Evolutionary conservation across 2,888 invertebrate species (phyloP), one percentile per base, ranked within the genome.

Genomic region (Drosophila cyrtoloma): DNA sequence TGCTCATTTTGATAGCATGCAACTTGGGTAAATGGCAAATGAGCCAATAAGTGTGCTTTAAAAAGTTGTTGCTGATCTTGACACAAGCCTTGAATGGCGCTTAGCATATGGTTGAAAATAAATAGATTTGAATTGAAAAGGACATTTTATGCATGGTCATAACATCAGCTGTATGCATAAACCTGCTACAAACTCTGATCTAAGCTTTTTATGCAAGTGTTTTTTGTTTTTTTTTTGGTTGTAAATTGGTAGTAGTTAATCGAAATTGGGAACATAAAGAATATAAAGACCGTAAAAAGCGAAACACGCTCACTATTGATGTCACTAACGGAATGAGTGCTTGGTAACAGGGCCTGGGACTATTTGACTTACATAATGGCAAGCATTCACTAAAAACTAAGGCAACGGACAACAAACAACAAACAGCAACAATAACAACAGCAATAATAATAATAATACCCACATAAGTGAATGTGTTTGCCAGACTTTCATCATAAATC

Each of bases 291-390:
- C 22, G 37, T 19, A 56, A 56, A 39, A 28, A 19, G 12, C 39
- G 30, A 58, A 42, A 42, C 58, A 58, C 58, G 58, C 58, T 58
- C 52, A 65, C 47, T 70, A 80, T 81, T 73, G 65, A 80, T 79
- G 81, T 65, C 62, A 57, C 72, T 68, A 56, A 55, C 44, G 60
- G 50, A 44, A 47, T 52, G 47, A 53, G 50, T 64, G 77, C 81
- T 65, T 80, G 69, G 81, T 77, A 77, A 79, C 79, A 67, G 77
- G 47, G 57, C 58, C 35, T 44, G 16, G 14, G 51, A 64, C 61
- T 30, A 72, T 26, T 76, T 59, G 32, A 69, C 79, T 79, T 79
- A 79, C 68, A 80, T 79, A 79, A 80, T 72, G 58, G n/a, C 53
- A 65, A 39, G 42, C 74, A 69, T 39, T 56, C 44, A 30, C 61